Percentiles rank a stretch among this genome's conserved stretches.
phyloP scores from a whole-genome alignment of 2,797 vertebrate genomes.

The Semaprochilodus insignis region DNA sequence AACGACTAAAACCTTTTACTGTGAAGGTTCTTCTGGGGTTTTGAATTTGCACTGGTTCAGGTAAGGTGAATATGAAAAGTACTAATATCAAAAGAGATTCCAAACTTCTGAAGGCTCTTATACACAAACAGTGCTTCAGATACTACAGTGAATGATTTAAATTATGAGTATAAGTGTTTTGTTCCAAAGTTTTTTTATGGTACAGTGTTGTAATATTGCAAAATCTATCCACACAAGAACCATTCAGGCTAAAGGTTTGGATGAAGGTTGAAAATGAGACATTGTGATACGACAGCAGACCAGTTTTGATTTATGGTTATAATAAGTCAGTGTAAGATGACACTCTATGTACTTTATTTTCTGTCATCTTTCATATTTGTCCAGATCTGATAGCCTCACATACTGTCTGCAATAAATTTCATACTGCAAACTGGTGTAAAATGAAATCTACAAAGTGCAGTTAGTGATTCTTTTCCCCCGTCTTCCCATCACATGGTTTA shows the following conservation, averaged over 20 bases:
- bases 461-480: neutral
- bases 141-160: conserved; percentile 18
- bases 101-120: neutral
- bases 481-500: neutral
- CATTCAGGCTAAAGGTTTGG: conserved; percentile 11
- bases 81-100: no score
- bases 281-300: conserved; percentile 22
- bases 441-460: conserved; percentile 8
- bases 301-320: conserved; percentile 41
- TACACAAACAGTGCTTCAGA: neutral
- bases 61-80: no score
- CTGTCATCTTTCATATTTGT: conserved; percentile 17
- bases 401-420: conserved; percentile 20
- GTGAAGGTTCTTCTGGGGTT: neutral
- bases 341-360: conserved; percentile 28
- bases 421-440: neutral
- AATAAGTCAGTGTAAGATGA: conserved; percentile 50
- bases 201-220: neutral
- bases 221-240: conserved; percentile 20
- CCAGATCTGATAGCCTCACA: conserved; percentile 3
- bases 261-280: conserved; percentile 20
- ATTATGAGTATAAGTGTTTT: conserved; percentile 20
- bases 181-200: neutral
- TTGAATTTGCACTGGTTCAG: no score
- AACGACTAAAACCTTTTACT: neutral